Evolutionary conservation across 2,797 vertebrate genomes (phyloP).

Genomic region (Manis javanica): DNA sequence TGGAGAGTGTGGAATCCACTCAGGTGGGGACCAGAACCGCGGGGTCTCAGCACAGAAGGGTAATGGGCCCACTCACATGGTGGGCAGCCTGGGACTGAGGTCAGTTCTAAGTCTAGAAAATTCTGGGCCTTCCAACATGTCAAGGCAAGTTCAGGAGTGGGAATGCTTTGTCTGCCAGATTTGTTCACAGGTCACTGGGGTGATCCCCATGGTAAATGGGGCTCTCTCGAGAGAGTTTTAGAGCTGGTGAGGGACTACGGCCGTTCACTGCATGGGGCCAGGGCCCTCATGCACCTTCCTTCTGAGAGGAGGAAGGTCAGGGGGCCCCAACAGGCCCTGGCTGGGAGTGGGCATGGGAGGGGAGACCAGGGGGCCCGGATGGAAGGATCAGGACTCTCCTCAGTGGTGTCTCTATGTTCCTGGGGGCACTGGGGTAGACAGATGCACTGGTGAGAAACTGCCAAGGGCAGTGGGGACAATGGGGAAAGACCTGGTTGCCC

Average conservation of each 20-base stretch:
- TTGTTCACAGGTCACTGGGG: background rate
- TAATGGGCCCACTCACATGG: too few relatives aligned
- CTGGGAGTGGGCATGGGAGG: background rate
- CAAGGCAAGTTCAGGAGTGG: background rate
- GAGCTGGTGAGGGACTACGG: background rate
- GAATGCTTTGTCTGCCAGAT: background rate
- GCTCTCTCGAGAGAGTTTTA: background rate
- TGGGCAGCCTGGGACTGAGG: background rate
- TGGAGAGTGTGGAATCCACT: background rate
- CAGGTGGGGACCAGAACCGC: too few relatives aligned
- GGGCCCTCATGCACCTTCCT: background rate
- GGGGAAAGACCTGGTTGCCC: background rate
- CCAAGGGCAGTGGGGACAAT: background rate
- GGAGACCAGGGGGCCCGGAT: too few relatives aligned
- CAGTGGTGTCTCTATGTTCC: background rate
- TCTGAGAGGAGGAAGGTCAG: background rate
- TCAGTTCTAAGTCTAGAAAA: background rate
- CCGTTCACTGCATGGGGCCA: background rate
- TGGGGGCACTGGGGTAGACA: background rate
- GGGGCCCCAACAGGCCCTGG: background rate
- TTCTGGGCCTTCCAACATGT: background rate
- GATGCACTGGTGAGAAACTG: background rate
- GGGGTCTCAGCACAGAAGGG: background rate
- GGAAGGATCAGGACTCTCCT: background rate
- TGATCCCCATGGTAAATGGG: background rate